These are phyloP conservation scores for Tigriopus californicus DNA, from an alignment of 2,888 invertebrate species.

Conservation along the genomic window DNA sequence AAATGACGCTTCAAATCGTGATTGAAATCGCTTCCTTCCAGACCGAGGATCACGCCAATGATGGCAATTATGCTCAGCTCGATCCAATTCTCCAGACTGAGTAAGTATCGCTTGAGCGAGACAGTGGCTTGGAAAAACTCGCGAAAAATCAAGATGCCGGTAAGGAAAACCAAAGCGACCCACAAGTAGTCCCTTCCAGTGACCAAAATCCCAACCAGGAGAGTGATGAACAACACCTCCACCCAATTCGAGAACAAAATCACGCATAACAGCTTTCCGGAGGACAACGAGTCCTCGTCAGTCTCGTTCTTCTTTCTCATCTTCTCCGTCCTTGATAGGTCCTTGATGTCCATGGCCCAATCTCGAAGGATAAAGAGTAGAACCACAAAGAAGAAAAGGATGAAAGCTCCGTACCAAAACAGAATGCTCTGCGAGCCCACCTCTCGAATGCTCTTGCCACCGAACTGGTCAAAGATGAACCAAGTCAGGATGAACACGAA, in stretches of 20 bases:
- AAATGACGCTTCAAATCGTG: conserved; percentile 40
- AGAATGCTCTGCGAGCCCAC: background rate
- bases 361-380: conserved; percentile 3
- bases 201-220: conserved; percentile 39
- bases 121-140: conserved; percentile 52
- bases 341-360: background rate
- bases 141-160: conserved; percentile 24
- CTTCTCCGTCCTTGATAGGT: background rate
- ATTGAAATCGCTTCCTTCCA: conserved; percentile 23
- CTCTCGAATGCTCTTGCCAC: background rate
- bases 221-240: background rate
- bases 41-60: conserved; percentile 41
- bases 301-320: background rate
- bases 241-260: conserved; percentile 1
- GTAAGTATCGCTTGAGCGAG: conserved; percentile 44
- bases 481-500: conserved; percentile 45
- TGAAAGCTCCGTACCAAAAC: background rate
- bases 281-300: background rate
- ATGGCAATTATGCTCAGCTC: conserved; percentile 44
- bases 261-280: background rate
- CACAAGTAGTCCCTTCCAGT: conserved; percentile 23
- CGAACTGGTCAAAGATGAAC: conserved; percentile 5
- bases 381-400: background rate
- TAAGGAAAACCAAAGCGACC: conserved; percentile 7
- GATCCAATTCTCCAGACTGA: conserved; percentile 50